Percentiles rank a stretch among this genome's conserved stretches.
phyloP scores from a whole-genome alignment of 2,797 vertebrate species.

The Gymnopithys bicolor region DNA sequence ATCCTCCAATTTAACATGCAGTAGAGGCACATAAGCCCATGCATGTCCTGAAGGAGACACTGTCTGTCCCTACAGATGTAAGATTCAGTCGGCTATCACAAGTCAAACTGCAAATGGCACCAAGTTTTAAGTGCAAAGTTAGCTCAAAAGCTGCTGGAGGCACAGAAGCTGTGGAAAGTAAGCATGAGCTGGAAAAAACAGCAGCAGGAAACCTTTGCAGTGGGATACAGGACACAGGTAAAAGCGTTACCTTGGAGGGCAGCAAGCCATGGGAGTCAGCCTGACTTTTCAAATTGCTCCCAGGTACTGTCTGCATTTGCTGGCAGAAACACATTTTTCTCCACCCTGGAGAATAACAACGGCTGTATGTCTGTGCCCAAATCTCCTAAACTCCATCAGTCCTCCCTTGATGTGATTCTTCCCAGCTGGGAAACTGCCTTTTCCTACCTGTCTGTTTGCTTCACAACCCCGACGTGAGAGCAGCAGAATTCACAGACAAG shows the following conservation, averaged over 20 bases:
- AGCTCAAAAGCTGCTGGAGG: constrained; percentile 26
- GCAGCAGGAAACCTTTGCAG: neutral
- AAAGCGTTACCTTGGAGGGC: neutral
- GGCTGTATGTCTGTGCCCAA: neutral
- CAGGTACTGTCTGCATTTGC: neutral
- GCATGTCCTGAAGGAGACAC: neutral
- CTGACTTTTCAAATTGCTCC: neutral
- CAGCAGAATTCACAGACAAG: neutral
- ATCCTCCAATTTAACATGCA: neutral
- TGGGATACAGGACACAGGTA: neutral
- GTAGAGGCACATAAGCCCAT: neutral
- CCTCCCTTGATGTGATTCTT: neutral
- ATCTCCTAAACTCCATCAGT: neutral
- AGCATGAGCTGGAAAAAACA: neutral
- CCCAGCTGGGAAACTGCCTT: neutral
- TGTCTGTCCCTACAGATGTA: neutral
- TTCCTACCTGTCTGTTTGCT: neutral
- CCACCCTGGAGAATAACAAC: neutral
- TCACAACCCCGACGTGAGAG: neutral
- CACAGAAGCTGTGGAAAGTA: neutral
- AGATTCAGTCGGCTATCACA: neutral
- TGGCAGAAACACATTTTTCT: neutral
- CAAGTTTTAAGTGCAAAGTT: constrained; percentile 29
- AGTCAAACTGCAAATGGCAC: constrained; percentile 1
- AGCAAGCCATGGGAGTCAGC: neutral